A percentile compares a stretch with the other conserved stretches of the same genome.
Evolutionary conservation across 2,888 invertebrate genomes (phyloP).

Genomic region (Alsophila aescularia): DNA sequence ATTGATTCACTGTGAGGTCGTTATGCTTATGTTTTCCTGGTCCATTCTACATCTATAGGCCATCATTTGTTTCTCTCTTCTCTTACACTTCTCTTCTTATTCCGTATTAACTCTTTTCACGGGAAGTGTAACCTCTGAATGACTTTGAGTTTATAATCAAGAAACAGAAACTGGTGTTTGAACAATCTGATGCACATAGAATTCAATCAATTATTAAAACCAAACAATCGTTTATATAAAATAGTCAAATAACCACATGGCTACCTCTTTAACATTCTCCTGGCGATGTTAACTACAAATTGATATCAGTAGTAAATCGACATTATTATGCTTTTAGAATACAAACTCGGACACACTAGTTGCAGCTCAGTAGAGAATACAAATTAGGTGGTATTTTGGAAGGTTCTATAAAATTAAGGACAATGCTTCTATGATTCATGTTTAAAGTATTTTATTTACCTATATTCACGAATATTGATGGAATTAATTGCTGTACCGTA

Average conservation of each 20-base stretch:
- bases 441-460: slow-evolving; percentile 26
- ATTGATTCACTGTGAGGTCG: no score
- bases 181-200: no score
- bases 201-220: neutral
- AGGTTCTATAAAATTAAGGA: slow-evolving; percentile 43
- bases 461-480: slow-evolving; percentile 8
- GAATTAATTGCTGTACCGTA: no score
- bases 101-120: no score
- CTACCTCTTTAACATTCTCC: slow-evolving; percentile 56
- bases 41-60: no score
- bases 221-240: neutral
- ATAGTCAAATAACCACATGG: slow-evolving; percentile 44
- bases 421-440: slow-evolving; percentile 42
- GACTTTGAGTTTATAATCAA: no score
- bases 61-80: no score
- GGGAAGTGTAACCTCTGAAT: no score
- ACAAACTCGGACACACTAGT: slow-evolving; percentile 64
- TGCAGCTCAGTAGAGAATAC: slow-evolving; percentile 58
- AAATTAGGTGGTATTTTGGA: slow-evolving; percentile 58
- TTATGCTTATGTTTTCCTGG: no score
- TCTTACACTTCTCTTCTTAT: no score
- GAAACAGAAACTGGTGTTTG: no score
- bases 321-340: slow-evolving; percentile 60
- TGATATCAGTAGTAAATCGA: slow-evolving; percentile 80
- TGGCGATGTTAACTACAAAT: slow-evolving; percentile 68